Base-by-base conservation (phyloP, 2,888 invertebrate genomes). In the Micropterix aruncella region DNA sequence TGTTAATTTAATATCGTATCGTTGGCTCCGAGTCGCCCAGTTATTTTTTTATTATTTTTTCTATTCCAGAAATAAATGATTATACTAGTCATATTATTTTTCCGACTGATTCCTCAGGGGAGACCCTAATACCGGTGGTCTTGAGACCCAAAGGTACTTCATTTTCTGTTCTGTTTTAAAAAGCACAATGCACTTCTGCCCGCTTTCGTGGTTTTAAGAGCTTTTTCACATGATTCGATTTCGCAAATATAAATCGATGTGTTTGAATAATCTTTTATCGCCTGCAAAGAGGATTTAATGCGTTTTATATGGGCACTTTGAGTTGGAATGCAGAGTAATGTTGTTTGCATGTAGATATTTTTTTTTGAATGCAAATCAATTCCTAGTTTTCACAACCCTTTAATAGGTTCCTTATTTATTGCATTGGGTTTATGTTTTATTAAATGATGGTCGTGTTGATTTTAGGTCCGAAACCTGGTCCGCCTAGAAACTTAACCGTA, bases 401-500 rank as follows among this genome's bases (percentile, higher is more conserved):
- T 17, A 4, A 39, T 41, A 14, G n/a, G n/a, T n/a, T n/a, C n/a
- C n/a, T n/a, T n/a, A n/a, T n/a, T 12, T 7, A 37, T 40, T 39
- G 16, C 16, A 43, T 40, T 15, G 18, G 42, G 19, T 39, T 48
- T 37, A 45, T 47, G 45, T 47, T 44, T 45, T 9, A 16, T 40
- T 38, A 43, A 44, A 46, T 46, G 46, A 47, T 43, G 39, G 49
- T 46, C 45, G 48, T 47, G 53, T n/a, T n/a, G 41, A 16, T 49
- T 56, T 19, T 60, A 93, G 94, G 93, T 65, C 92, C 93, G 47
- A 86, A 86, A 66, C 93, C 96, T 43, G 86, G 89, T 56, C 83
- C 87, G 41, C 94, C 95, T 19, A 78, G 86, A 53, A 94, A 95
- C 67, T 74, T 95, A 54, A 87, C 91, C 44, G 88, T 93, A 50